Evolutionary conservation across 2,797 vertebrate genomes (phyloP).

Genomic region (Microctenopoma steveboyesi): DNA sequence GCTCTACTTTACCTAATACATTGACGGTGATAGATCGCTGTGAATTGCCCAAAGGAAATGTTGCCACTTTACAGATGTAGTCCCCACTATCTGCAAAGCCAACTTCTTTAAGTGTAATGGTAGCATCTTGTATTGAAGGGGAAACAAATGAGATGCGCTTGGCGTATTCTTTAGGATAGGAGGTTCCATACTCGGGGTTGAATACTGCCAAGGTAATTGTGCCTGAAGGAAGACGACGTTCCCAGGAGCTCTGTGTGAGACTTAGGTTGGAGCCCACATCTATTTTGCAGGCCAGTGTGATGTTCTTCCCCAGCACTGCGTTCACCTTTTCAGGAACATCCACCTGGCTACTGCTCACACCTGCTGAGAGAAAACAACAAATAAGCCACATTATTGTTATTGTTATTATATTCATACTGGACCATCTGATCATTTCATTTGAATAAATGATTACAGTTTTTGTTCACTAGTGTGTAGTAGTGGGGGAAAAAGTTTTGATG

Average conservation of each 20-base stretch:
- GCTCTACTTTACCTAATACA: slow-evolving; percentile 89
- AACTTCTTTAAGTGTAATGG: slow-evolving; percentile 89
- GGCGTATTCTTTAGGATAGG: slow-evolving; percentile 86
- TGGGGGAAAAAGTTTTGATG: slow-evolving; percentile 3
- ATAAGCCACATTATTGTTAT: slow-evolving; percentile 5
- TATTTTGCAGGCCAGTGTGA: slow-evolving; percentile 92
- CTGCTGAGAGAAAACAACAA: slow-evolving; percentile 70
- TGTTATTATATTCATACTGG: slow-evolving; percentile 22
- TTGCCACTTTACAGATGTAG: slow-evolving; percentile 95
- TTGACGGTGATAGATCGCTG: slow-evolving; percentile 89
- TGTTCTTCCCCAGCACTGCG: slow-evolving; percentile 94
- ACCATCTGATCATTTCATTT: slow-evolving; percentile 4
- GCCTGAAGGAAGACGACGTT: slow-evolving; percentile 87
- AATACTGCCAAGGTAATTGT: slow-evolving; percentile 92
- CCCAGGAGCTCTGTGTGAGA: slow-evolving; percentile 96
- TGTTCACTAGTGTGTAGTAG: slow-evolving; percentile 10
- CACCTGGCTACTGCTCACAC: slow-evolving; percentile 89
- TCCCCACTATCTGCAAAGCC: slow-evolving; percentile 91
- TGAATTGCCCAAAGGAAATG: slow-evolving; percentile 94
- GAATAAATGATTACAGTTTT: slow-evolving; percentile 22
- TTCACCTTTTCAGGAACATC: slow-evolving; percentile 88
- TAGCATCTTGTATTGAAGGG: slow-evolving; percentile 90
- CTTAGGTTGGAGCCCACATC: slow-evolving; percentile 89
- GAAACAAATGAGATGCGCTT: slow-evolving; percentile 91
- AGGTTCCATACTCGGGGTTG: slow-evolving; percentile 91